Percentiles rank a stretch among this genome's conserved stretches.
Conservation (phyloP, 2,797 vertebrate species). For the Tapirus indicus region DNA sequence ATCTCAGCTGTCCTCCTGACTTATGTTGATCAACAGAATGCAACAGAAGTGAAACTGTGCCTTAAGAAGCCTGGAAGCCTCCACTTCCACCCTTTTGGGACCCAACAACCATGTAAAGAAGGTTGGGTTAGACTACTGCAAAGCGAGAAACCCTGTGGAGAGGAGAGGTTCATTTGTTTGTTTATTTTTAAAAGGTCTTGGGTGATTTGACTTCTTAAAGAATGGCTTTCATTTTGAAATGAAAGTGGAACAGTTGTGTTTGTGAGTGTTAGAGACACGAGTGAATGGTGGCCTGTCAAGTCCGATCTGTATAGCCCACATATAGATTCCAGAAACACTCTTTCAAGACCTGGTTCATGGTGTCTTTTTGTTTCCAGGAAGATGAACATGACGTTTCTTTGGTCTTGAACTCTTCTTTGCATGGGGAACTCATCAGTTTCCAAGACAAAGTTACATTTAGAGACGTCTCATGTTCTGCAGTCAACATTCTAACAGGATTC, state of each 20-base stretch:
- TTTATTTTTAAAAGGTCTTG: not conserved
- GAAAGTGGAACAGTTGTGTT: not conserved
- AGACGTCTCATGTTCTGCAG: not conserved
- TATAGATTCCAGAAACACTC: not conserved
- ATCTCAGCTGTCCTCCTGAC: not conserved
- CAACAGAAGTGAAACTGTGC: not conserved
- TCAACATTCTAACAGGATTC: not conserved
- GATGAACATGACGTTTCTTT: not conserved
- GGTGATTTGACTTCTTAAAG: not conserved
- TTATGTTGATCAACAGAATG: not conserved
- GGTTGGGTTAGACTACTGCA: not conserved
- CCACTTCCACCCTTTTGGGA: not conserved
- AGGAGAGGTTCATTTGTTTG: not conserved
- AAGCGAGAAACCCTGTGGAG: not conserved
- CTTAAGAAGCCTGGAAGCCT: not conserved
- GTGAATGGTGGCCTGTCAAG: not conserved
- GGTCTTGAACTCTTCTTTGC: not conserved
- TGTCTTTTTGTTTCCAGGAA: slow-evolving; percentile 5
- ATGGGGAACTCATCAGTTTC: not conserved
- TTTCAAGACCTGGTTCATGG: not conserved
- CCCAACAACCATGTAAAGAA: not conserved
- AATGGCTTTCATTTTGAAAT: not conserved
- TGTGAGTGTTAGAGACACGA: not conserved
- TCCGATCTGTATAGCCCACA: not conserved
- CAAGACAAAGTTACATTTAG: not conserved